These are phyloP conservation scores for Sinohyriopsis cumingii DNA, from an alignment of 2,888 invertebrate genomes.

Conservation along the genomic window DNA sequence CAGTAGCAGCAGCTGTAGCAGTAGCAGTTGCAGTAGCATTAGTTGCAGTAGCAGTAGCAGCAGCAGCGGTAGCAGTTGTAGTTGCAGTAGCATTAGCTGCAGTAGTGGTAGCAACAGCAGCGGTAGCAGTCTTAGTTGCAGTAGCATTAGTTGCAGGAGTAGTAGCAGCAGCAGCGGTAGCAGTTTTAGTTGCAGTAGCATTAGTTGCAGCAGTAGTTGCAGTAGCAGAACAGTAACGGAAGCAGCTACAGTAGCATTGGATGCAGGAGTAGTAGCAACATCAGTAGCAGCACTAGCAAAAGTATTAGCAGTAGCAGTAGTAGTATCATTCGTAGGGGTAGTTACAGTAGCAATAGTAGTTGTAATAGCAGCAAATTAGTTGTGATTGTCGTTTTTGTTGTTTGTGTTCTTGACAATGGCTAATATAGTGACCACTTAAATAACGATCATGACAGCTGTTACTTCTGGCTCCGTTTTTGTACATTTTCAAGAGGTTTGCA, in stretches of 20 bases:
- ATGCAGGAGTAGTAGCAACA: background rate
- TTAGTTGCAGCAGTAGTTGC: conserved; percentile 4
- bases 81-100: conserved; percentile 17
- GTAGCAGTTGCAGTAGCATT: conserved; percentile 23
- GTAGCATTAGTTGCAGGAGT: too few relatives aligned
- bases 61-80: conserved; percentile 24
- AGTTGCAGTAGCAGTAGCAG: conserved; percentile 25
- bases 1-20: background rate
- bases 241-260: too few relatives aligned
- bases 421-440: background rate
- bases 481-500: too few relatives aligned
- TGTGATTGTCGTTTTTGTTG: background rate
- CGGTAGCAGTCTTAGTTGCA: too few relatives aligned
- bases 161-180: conserved; percentile 3
- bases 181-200: conserved; percentile 19
- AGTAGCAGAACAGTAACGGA: background rate
- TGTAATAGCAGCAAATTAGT: too few relatives aligned
- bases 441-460: too few relatives aligned
- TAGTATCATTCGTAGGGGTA: too few relatives aligned
- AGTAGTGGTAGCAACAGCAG: background rate
- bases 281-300: conserved; percentile 6
- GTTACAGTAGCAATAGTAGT: too few relatives aligned
- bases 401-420: conserved; percentile 2
- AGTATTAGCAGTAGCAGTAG: too few relatives aligned
- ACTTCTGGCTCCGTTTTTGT: too few relatives aligned